Conservation (phyloP, 2,888 invertebrate species). For the Priapulus caudatus region DNA sequence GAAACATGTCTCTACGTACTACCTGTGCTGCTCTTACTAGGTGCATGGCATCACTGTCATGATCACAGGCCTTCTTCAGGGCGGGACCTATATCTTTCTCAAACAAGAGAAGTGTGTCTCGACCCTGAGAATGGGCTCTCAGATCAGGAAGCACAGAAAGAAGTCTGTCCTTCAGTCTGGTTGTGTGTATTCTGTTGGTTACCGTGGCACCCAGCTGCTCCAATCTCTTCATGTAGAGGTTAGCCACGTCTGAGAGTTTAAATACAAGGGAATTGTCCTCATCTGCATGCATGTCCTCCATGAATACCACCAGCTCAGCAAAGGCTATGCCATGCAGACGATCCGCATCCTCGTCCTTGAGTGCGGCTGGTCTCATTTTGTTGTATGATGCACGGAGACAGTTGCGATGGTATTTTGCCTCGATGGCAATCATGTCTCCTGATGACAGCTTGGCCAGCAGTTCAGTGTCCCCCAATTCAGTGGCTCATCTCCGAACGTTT, state of each 20-base stretch:
- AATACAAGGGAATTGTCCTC: not conserved
- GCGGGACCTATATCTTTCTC: not conserved
- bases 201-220: not conserved
- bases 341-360: not conserved
- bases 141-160: not conserved
- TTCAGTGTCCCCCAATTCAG: not conserved
- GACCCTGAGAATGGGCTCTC: not conserved
- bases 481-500: not conserved
- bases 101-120: not conserved
- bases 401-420: constrained; percentile 3
- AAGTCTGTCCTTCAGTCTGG: constrained; percentile 3
- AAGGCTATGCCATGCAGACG: not conserved
- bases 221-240: not conserved
- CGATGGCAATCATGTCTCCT: not conserved
- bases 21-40: constrained; percentile 1
- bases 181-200: not conserved
- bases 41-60: not conserved
- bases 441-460: not conserved
- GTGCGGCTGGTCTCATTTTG: constrained; percentile 1
- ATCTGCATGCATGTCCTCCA: not conserved
- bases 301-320: not conserved
- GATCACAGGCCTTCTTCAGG: constrained; percentile 1
- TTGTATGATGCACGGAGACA: not conserved
- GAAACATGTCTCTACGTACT: not conserved
- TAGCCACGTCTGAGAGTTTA: not conserved